A percentile compares a stretch with the other conserved stretches of the same genome.
Conservation (phyloP, 2,797 vertebrate species). For the Sylvilagus floridanus region DNA sequence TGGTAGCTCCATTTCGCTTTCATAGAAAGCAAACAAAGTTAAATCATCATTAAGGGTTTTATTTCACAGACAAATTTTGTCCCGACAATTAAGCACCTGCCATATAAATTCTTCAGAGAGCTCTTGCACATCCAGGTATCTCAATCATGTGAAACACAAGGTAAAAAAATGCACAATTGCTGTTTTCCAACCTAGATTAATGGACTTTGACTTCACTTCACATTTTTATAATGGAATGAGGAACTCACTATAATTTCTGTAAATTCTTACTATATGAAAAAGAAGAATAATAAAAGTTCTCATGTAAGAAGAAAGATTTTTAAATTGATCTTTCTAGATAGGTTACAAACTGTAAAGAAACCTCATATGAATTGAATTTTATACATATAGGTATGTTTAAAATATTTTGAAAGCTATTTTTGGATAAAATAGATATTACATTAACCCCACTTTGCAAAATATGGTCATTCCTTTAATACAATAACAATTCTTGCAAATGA, state of each 20-base stretch:
- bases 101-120: constrained; percentile 59
- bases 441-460: background rate
- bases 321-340: background rate
- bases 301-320: background rate
- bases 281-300: background rate
- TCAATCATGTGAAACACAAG: constrained; percentile 61
- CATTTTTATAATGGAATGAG: constrained; percentile 35
- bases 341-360: background rate
- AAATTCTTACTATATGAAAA: background rate
- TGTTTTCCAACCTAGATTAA: background rate
- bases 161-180: constrained; percentile 15
- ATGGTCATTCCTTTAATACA: background rate
- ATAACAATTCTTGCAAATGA: background rate
- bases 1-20: constrained; percentile 75
- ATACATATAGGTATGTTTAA: background rate
- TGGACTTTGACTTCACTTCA: constrained; percentile 33
- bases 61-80: constrained; percentile 76
- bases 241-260: background rate
- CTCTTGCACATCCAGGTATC: constrained; percentile 59
- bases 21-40: constrained; percentile 71
- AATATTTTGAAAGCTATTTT: background rate
- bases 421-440: background rate
- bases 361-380: background rate
- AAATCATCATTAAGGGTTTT: constrained; percentile 61
- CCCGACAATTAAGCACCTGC: constrained; percentile 82